Base-by-base conservation (phyloP, 53 echinoderm and acorn worm species). In the Zoroaster sp. region DNA sequence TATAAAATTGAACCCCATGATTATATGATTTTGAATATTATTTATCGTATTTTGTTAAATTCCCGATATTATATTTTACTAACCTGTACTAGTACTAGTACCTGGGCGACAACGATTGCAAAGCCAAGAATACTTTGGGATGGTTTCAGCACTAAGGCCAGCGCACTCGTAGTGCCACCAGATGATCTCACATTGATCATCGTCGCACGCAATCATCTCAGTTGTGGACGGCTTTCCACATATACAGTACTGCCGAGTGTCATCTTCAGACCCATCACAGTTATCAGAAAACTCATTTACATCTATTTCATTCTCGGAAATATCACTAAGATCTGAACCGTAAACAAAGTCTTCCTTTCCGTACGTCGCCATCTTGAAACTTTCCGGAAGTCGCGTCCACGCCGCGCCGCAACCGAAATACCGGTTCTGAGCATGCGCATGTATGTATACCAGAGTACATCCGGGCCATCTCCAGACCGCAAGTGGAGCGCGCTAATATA, bases 51-150 rank as follows among this genome's bases (percentile, higher is more conserved):
- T n/a, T n/a, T n/a, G n/a, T n/a, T n/a, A n/a, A n/a, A n/a, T n/a
- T n/a, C n/a, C n/a, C n/a, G n/a, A n/a, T n/a, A n/a, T n/a, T n/a
- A n/a, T n/a, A n/a, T n/a, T n/a, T n/a, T n/a, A n/a, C n/a, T n/a
- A n/a, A n/a, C n/a, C n/a, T n/a, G n/a, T n/a, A n/a, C n/a, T n/a
- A n/a, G n/a, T n/a, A n/a, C n/a, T n/a, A 74, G 83, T 40, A 88
- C 37, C 52, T 65, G 83, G 33, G 63, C 77, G 36, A 86, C 91
- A 49, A 89, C 28, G 59, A 45, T 51, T n/a, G 5, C n/a, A 86
- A 89, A 89, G 4, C 36, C 71, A 36, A 52, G 66, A 66, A 59
- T 79, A 5, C 25, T 44, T 44, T 2, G 74, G 74, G 23, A 74
- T 74, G 1, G 37, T 23, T 1, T 23, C 25, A 1, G 44, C 44